Evolutionary conservation across 35 echinoderm and acorn worm species (phyloP), one percentile per base, ranked within the genome.

Genomic region (Chiridota heheva): DNA sequence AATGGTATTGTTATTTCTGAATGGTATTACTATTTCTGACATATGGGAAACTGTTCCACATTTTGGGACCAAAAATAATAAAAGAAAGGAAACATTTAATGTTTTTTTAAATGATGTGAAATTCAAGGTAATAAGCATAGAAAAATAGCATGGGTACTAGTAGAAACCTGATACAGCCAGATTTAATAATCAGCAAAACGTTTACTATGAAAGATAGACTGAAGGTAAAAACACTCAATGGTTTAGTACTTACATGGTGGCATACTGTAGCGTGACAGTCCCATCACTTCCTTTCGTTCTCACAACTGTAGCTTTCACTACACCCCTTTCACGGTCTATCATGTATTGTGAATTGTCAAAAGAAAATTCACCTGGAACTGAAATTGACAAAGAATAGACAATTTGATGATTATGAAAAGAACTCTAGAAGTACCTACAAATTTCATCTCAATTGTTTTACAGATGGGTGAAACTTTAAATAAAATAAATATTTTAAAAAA

Each of bases 361-460:
- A 15, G 94, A 91, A 85, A 97, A 97, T 65, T 97, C 94, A 0
- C 94, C 94, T 59, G 94, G 94, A 63, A 84, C 94, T 97, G 84
- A 45, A 73, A 87, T 16, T n/a, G n/a, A 29, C 8, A 72, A 61
- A 42, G 37, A 63, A 49, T 10, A 80, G 29, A 27, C 56, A 84
- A 68, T 70, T 40, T 13, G 57, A 74, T 44, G 6, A 72, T 25
- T 41, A 46, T 69, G 25, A 69, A 36, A 40, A 8, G 13, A 67
- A 32, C 28, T 31, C 5, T 29, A 4, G 20, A 61, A 67, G 24
- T 25, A 16, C 38, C 47, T 7, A 28, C 41, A 18, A 72, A n/a
- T n/a, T n/a, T n/a, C n/a, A n/a, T n/a, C n/a, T n/a, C n/a, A n/a
- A n/a, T n/a, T n/a, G n/a, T n/a, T n/a, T n/a, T n/a, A n/a, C n/a